Percentiles rank a stretch among this genome's conserved stretches.
These are phyloP conservation scores for Neelides folsomi DNA, from an alignment of 2,888 invertebrate genomes.

Conservation along the genomic window DNA sequence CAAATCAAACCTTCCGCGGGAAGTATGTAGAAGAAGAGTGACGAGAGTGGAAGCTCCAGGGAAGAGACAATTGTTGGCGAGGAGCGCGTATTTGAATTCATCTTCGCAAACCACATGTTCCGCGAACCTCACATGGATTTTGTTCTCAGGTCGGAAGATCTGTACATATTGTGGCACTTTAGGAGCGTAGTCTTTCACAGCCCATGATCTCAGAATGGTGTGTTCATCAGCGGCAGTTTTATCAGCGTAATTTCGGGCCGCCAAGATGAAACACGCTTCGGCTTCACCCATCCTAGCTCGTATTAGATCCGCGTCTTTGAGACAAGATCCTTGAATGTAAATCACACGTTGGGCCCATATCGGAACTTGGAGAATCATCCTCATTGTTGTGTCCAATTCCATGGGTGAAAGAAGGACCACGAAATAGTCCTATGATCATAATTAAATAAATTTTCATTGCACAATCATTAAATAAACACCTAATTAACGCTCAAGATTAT, in stretches of 20 bases:
- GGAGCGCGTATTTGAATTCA: conserved; percentile 93
- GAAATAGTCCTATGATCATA: conserved; percentile 83
- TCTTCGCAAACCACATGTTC: conserved; percentile 98
- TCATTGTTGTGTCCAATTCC: conserved; percentile 94
- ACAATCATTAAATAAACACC: too few species aligned
- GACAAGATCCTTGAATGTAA: conserved; percentile 70
- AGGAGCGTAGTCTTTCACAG: conserved; percentile 95
- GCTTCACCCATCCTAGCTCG: conserved; percentile 94
- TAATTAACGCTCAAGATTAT: too few species aligned
- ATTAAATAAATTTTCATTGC: conserved; percentile 13
- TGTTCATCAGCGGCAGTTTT: conserved; percentile 85
- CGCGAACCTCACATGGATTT: conserved; percentile 95
- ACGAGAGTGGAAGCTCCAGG: conserved; percentile 95
- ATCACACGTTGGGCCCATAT: conserved; percentile 45
- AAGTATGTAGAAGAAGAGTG: conserved; percentile 87
- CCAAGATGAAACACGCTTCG: conserved; percentile 91
- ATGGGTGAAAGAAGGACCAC: conserved; percentile 92
- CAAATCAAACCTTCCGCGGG: conserved; percentile 72
- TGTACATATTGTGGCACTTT: conserved; percentile 81
- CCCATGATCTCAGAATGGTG: conserved; percentile 79
- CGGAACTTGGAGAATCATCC: conserved; percentile 80
- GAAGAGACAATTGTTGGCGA: conserved; percentile 96
- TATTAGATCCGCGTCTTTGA: conserved; percentile 89
- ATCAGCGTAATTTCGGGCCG: conserved; percentile 89
- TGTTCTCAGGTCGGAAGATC: conserved; percentile 95